phyloP scores from a whole-genome alignment of 2,113 vertebrate species.

The Indicator indicator region DNA sequence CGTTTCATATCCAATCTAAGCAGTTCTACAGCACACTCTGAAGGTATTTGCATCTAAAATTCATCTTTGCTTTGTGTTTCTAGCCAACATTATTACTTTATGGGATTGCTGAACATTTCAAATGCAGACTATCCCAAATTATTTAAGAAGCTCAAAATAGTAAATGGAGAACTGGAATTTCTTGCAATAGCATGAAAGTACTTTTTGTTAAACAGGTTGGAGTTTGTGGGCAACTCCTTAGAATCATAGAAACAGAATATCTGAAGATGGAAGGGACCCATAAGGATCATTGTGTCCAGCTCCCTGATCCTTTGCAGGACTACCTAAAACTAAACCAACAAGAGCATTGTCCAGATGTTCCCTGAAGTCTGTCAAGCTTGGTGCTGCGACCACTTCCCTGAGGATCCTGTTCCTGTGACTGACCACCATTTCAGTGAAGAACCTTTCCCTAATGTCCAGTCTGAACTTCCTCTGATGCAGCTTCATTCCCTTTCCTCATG shows the following conservation, averaged over 20 bases:
- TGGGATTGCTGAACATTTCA: background rate
- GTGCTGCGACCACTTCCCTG: background rate
- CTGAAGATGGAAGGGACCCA: background rate
- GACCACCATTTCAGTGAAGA: background rate
- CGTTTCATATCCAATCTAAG: background rate
- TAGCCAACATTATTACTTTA: background rate
- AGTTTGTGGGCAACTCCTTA: background rate
- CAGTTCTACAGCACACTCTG: background rate
- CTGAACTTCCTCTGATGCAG: no score
- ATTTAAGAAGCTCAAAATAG: background rate
- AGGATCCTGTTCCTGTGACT: background rate
- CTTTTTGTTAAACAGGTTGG: background rate
- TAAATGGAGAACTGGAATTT: background rate
- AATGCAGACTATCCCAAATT: background rate
- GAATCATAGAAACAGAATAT: background rate
- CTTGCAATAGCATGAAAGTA: background rate
- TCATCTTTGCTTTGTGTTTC: background rate
- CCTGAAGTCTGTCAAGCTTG: background rate
- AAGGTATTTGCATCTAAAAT: background rate
- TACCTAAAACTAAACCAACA: background rate
- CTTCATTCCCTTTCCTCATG: no score
- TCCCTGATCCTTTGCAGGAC: background rate
- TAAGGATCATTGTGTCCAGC: accelerated
- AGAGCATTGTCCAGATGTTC: background rate
- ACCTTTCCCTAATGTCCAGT: background rate